Evolutionary conservation across 2,888 invertebrate species (phyloP), one percentile per base, ranked within the genome.

Genomic region (Galerucella calmariensis): DNA sequence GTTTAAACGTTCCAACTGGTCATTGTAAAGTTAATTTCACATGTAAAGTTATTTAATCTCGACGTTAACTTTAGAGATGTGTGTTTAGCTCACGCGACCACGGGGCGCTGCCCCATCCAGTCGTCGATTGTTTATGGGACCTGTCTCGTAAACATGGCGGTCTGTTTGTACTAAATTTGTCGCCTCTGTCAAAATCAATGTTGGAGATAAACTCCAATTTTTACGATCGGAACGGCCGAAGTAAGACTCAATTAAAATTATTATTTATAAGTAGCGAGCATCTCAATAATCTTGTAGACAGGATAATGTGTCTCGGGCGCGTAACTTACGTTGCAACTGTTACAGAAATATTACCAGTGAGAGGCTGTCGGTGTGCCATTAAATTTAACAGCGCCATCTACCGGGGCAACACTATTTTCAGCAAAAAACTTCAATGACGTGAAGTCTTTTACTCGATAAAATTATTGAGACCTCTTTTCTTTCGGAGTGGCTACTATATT

Each of bases 161-260:
- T 82, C 82, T 85, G 84, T 84, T 85, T 85, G 85, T 83, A 83
- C 82, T 82, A 82, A 86, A 85, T 86, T 85, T 86, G 85, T 86
- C 85, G 83, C 84, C 84, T 82, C 82, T 83, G 84, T 84, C 84
- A 84, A 83, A 84, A 82, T 83, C 82, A 84, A 83, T 82, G 84
- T 82, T 78, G 80, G 78, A 82, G 82, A 84, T 84, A 85, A 85
- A 84, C 80, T 79, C 77, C 67, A 72, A 76, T 79, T 81, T 84
- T 85, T 84, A 84, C 77, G 82, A 81, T 76, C 75, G 67, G 63
- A 75, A 73, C 79, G 73, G 76, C 73, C 77, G 79, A 78, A 80
- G 79, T 79, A 82, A 82, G 81, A 81, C 83, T 83, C 83, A 84
- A 83, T 84, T 84, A 84, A 84, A 84, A 84, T 79, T 82, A 81